Conservation (phyloP, 2,113 vertebrate species). For the Eudorcas thomsonii region DNA sequence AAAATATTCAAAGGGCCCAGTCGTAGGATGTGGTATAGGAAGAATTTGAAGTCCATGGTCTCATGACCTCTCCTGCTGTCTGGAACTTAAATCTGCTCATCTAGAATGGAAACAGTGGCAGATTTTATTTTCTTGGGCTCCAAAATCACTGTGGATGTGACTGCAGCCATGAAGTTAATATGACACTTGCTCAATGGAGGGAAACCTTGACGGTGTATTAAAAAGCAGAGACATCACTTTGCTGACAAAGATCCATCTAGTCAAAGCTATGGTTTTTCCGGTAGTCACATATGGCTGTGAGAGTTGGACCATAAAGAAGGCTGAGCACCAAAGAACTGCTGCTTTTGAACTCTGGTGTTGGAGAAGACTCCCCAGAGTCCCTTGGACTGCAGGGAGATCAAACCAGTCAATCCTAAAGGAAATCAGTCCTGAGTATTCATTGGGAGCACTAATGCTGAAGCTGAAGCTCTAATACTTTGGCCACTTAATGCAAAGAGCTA, state of each 20-base stretch:
- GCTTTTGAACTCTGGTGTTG: neutral
- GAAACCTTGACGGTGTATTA: neutral
- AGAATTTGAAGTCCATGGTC: no score
- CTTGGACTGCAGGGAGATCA: neutral
- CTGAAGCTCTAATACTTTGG: neutral
- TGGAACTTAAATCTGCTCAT: neutral
- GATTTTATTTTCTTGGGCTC: neutral
- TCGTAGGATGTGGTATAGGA: rapidly evolving
- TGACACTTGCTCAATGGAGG: neutral
- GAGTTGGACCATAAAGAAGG: neutral
- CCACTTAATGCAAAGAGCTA: neutral
- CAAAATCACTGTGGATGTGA: neutral
- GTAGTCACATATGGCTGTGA: neutral
- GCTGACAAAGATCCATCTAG: neutral
- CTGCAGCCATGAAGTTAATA: neutral
- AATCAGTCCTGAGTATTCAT: neutral
- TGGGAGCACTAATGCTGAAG: neutral
- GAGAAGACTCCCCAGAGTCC: neutral
- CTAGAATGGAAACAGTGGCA: neutral
- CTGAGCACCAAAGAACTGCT: neutral
- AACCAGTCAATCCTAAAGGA: neutral
- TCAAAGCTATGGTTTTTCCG: neutral
- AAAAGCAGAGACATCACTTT: neutral
- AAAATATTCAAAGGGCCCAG: neutral
- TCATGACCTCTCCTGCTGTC: neutral